Conservation (phyloP, 1,140 invertebrate species). For the Heliconius eleuchia region DNA sequence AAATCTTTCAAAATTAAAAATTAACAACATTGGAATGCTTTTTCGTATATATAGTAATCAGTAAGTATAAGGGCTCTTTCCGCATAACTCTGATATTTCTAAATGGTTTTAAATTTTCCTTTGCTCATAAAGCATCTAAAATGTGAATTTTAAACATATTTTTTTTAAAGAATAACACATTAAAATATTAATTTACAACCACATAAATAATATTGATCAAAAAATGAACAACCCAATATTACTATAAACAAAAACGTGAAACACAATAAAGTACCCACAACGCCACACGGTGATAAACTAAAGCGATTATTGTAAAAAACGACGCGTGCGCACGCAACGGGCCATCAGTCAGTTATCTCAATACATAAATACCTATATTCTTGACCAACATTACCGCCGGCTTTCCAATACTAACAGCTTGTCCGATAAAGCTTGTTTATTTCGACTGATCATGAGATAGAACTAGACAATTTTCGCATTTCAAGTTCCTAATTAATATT, state of each 20-base stretch:
- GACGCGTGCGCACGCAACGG: slow-evolving; percentile 19
- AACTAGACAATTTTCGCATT: slow-evolving; percentile 1
- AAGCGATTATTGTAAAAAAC: slow-evolving; percentile 26
- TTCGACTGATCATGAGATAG: slow-evolving; percentile 16
- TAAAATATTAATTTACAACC: neutral
- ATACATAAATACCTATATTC: slow-evolving; percentile 18
- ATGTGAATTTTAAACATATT: no score
- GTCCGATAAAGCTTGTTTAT: slow-evolving; percentile 21
- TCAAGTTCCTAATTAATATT: neutral
- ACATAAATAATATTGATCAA: neutral
- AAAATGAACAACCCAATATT: neutral
- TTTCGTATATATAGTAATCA: no score
- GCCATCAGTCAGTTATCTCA: slow-evolving; percentile 28
- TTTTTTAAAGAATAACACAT: neutral
- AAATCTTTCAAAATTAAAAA: no score
- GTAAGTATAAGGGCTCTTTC: no score
- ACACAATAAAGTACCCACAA: neutral
- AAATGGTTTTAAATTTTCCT: no score
- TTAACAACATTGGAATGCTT: no score
- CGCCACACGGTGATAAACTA: neutral
- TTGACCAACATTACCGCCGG: slow-evolving; percentile 19
- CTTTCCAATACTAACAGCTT: slow-evolving; percentile 36
- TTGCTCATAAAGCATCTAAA: no score
- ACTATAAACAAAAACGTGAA: neutral
- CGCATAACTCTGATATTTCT: no score